A percentile compares a stretch with the other conserved stretches of the same genome.
phyloP scores from a whole-genome alignment of 2,113 vertebrate genomes.

The Montifringilla adamsi region DNA sequence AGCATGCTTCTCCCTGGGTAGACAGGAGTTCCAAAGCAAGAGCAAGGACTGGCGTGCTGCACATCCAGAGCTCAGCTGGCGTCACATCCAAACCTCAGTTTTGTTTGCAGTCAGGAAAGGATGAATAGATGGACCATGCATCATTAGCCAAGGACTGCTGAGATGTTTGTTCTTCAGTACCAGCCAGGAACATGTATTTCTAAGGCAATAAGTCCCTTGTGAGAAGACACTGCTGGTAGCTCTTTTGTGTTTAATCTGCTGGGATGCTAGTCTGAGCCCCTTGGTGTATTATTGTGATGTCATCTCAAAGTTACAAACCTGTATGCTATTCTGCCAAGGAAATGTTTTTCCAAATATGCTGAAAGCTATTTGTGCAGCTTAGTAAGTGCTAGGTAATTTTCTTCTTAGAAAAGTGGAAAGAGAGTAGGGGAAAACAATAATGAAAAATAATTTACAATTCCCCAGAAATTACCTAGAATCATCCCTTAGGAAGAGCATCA shows the following conservation, averaged over 20 bases:
- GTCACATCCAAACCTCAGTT: neutral
- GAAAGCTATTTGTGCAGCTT: slow-evolving; percentile 37
- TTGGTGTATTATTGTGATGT: neutral
- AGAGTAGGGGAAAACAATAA: neutral
- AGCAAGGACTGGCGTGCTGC: neutral
- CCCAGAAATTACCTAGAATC: neutral
- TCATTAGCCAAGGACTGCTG: neutral
- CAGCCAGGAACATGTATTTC: neutral
- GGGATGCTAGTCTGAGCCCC: neutral
- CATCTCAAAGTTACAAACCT: neutral
- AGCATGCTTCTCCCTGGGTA: neutral
- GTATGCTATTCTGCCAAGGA: neutral
- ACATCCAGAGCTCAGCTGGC: neutral
- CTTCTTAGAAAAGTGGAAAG: neutral
- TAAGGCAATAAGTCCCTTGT: neutral
- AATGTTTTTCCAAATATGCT: slow-evolving; percentile 26
- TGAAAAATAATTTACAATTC: neutral
- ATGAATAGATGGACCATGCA: neutral
- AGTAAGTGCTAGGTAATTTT: slow-evolving; percentile 46
- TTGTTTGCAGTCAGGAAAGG: neutral
- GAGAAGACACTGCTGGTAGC: neutral
- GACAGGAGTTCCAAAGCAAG: neutral
- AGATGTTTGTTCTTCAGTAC: neutral
- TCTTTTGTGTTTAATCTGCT: neutral
- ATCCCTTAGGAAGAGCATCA: neutral